Evolutionary conservation across 1,140 invertebrate genomes (phyloP).

Genomic region (Argopecten irradians): DNA sequence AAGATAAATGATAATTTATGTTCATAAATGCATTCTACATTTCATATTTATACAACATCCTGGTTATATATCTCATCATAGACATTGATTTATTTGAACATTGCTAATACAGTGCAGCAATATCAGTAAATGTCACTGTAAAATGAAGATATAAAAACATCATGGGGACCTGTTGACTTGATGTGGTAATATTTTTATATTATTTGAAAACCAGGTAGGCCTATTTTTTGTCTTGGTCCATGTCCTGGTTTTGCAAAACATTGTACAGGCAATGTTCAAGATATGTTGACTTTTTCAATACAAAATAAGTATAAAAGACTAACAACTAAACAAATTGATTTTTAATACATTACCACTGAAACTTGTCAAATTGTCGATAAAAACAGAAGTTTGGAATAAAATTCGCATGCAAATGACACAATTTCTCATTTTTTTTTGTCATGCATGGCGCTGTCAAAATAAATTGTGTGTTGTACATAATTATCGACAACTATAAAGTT

Average conservation of each 20-base stretch:
- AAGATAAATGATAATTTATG: neutral
- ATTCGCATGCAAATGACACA: conserved; percentile 4
- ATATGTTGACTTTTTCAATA: neutral
- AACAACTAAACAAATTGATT: neutral
- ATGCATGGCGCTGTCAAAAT: neutral
- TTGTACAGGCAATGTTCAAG: neutral
- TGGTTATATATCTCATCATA: no score
- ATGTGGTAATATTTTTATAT: neutral
- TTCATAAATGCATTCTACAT: neutral
- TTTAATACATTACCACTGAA: neutral
- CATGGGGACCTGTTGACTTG: neutral
- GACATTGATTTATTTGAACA: neutral
- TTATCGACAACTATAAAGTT: neutral
- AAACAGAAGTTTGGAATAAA: neutral
- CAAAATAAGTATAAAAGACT: neutral
- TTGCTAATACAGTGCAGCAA: neutral
- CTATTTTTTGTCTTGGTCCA: no score
- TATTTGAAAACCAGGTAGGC: no score
- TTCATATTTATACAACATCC: neutral
- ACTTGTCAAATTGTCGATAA: neutral
- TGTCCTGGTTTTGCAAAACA: neutral
- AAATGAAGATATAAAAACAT: neutral
- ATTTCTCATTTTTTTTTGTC: neutral
- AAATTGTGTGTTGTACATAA: neutral
- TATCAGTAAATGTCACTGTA: neutral